Percentiles rank a stretch among this genome's conserved stretches.
Conservation (phyloP, 2,797 vertebrate species). For the Cottoperca gobio region DNA sequence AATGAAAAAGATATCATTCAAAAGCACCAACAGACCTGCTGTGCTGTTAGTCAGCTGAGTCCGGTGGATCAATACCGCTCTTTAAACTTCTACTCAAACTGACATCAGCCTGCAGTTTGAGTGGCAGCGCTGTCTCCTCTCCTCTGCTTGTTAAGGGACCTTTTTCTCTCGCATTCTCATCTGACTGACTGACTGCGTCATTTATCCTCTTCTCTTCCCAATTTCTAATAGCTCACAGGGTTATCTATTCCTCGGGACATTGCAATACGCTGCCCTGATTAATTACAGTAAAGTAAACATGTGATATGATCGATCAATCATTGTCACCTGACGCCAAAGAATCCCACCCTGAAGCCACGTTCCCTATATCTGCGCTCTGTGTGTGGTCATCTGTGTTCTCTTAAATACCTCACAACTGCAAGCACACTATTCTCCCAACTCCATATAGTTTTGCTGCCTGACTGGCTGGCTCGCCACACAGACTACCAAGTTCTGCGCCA, state of each 20-base stretch:
- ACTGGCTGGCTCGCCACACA: slow-evolving; percentile 40
- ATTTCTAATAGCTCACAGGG: not conserved
- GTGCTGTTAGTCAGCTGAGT: not conserved
- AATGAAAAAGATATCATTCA: not conserved
- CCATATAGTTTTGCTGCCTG: slow-evolving; percentile 18
- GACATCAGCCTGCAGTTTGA: not conserved
- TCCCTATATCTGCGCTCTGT: not conserved
- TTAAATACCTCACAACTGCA: slow-evolving; percentile 31
- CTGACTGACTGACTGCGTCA: not conserved
- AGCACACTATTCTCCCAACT: not conserved
- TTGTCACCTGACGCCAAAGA: too few species aligned
- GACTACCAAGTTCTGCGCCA: slow-evolving; percentile 51
- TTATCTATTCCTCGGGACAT: not conserved
- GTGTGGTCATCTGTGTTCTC: slow-evolving; percentile 48
- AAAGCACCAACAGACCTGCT: not conserved
- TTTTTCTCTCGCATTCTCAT: not conserved
- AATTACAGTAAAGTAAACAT: not conserved
- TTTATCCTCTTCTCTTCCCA: not conserved
- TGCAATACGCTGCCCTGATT: not conserved
- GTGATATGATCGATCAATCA: too few species aligned
- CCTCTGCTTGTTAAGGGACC: not conserved
- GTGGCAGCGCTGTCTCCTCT: not conserved
- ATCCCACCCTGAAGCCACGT: too few species aligned
- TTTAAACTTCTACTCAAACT: not conserved
- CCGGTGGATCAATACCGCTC: not conserved